Evolutionary conservation across 2,113 vertebrate genomes (phyloP).

Genomic region (Panthera tigris): DNA sequence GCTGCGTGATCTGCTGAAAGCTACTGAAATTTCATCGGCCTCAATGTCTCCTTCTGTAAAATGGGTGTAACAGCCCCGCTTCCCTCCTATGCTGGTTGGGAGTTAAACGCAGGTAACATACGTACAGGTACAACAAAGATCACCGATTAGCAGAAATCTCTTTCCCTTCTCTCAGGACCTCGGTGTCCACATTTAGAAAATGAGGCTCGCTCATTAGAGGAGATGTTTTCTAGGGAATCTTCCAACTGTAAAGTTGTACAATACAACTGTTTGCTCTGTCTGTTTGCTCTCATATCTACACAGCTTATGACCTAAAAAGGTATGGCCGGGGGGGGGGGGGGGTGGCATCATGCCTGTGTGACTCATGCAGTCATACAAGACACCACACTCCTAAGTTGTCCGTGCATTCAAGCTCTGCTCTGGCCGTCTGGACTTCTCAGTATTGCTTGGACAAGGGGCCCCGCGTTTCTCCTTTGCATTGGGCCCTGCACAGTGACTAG

Average conservation of each 20-base stretch:
- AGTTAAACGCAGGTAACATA: not conserved
- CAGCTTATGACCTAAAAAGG: not conserved
- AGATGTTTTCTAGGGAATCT: not conserved
- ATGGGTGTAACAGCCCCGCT: not conserved
- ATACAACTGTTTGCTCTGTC: too few species aligned
- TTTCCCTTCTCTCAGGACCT: not conserved
- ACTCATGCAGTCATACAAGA: fast-evolving
- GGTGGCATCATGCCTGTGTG: fast-evolving
- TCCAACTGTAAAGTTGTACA: not conserved
- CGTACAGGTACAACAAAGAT: not conserved
- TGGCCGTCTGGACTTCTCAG: fast-evolving
- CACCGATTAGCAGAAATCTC: not conserved
- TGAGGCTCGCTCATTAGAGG: not conserved
- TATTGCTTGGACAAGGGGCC: not conserved
- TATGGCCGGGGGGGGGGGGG: not conserved
- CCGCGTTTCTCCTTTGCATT: not conserved
- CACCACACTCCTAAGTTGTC: not conserved
- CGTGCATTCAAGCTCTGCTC: fast-evolving
- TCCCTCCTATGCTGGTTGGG: not conserved
- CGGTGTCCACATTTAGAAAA: not conserved
- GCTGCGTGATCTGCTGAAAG: not conserved
- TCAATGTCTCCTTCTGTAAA: not conserved
- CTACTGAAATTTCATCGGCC: not conserved
- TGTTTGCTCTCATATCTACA: not conserved
- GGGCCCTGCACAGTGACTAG: fast-evolving